A percentile compares a stretch with the other conserved stretches of the same genome.
Evolutionary conservation across 2,888 invertebrate genomes (phyloP).

Genomic region (Lamproptera curius): DNA sequence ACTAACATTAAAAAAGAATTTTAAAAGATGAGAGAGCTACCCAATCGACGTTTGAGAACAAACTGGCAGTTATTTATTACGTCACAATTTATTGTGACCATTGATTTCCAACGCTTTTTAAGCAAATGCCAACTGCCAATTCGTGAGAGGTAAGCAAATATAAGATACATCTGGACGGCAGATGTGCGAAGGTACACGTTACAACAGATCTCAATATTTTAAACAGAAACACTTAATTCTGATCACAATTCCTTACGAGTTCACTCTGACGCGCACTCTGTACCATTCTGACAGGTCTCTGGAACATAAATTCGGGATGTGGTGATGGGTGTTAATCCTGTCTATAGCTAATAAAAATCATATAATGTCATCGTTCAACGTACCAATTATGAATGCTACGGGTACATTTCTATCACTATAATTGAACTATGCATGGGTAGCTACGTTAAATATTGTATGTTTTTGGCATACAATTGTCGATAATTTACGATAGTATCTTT

Average conservation of each 20-base stretch:
- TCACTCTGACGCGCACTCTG: constrained; percentile 91
- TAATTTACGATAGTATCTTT: too few species aligned
- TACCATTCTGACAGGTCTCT: constrained; percentile 87
- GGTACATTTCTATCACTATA: constrained; percentile 1
- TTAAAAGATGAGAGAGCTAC: constrained; percentile 54
- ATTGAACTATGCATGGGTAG: not conserved
- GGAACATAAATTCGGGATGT: constrained; percentile 74
- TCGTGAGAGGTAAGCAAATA: constrained; percentile 65
- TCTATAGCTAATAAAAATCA: constrained; percentile 18
- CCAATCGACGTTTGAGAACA: constrained; percentile 44
- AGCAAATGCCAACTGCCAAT: constrained; percentile 75
- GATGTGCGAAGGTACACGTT: constrained; percentile 72
- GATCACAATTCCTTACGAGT: constrained; percentile 85
- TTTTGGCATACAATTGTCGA: too few species aligned
- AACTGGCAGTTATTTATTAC: constrained; percentile 63
- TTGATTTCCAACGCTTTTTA: too few species aligned
- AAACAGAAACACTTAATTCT: constrained; percentile 72
- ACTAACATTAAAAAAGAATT: constrained; percentile 14
- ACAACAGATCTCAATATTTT: constrained; percentile 70
- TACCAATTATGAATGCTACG: not conserved
- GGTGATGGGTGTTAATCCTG: constrained; percentile 60
- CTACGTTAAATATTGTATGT: constrained; percentile 10
- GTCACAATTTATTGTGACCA: too few species aligned
- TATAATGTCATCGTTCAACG: not conserved
- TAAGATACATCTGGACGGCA: constrained; percentile 73